phyloP scores from a whole-genome alignment of 2,888 invertebrate genomes.

The Hydriomena furcata region DNA sequence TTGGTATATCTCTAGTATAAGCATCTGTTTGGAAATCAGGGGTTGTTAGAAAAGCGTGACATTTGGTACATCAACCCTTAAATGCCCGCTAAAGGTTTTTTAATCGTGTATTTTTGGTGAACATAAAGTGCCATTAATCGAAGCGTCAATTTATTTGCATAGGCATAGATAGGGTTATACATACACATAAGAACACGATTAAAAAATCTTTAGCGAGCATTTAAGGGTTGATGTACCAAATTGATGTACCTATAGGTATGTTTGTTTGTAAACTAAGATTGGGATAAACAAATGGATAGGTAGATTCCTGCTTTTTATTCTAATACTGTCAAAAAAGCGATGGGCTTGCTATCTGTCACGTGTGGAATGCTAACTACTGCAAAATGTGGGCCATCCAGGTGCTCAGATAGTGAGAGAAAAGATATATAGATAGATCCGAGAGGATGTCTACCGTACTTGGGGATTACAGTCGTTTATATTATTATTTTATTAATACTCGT shows the following conservation, averaged over 20 bases:
- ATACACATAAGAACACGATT: conserved; percentile 52
- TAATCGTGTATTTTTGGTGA: conserved; percentile 50
- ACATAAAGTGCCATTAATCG: conserved; percentile 26
- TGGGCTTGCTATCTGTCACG: no score
- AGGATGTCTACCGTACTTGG: no score
- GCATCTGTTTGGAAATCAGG: conserved; percentile 65
- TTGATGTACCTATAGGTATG: no score
- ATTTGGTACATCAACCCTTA: conserved; percentile 64
- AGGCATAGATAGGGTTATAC: conserved; percentile 10
- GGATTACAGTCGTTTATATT: no score
- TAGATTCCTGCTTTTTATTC: no score
- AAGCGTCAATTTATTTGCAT: conserved; percentile 37
- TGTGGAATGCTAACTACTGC: no score
- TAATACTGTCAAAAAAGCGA: no score
- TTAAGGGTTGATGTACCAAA: conserved; percentile 64
- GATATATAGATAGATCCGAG: no score
- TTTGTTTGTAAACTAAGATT: not conserved
- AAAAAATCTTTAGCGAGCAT: conserved; percentile 59
- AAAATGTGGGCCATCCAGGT: no score
- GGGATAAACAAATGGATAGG: no score
- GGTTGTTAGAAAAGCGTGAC: conserved; percentile 56
- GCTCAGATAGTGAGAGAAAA: no score
- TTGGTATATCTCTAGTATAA: conserved; percentile 33
- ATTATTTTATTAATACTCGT: no score
- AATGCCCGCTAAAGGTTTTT: conserved; percentile 61